Evolutionary conservation across 1,140 invertebrate species (phyloP).

Genomic region (Drosophila oshimai): DNA sequence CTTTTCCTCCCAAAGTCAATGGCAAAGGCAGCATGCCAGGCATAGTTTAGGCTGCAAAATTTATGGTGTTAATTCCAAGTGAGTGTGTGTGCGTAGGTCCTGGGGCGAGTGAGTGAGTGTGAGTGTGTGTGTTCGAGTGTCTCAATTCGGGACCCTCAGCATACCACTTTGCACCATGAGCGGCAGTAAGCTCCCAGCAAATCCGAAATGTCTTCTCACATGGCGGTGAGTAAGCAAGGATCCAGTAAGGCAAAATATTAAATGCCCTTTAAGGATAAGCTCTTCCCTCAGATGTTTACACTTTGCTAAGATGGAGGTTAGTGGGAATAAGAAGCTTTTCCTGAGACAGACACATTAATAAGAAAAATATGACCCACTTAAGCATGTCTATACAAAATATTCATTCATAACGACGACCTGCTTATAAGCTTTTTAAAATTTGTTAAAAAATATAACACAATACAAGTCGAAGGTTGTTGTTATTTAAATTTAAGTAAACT

Average conservation of each 20-base stretch:
- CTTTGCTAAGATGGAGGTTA: no score
- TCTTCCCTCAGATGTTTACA: no score
- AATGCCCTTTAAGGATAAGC: conserved; percentile 33
- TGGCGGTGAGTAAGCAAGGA: conserved; percentile 6
- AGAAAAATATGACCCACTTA: no score
- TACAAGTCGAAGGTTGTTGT: no score
- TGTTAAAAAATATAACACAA: no score
- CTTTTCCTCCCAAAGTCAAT: conserved; percentile 1
- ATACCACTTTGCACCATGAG: conserved; percentile 51
- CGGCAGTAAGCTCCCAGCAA: conserved; percentile 39
- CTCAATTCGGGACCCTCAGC: conserved; percentile 49
- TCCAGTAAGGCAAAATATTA: background rate
- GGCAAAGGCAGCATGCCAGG: conserved; percentile 51
- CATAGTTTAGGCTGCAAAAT: conserved; percentile 70
- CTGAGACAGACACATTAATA: no score
- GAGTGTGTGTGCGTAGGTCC: background rate
- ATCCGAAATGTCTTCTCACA: conserved; percentile 48
- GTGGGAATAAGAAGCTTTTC: no score
- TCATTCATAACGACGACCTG: no score
- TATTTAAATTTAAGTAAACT: no score
- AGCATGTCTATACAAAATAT: no score
- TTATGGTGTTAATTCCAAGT: conserved; percentile 76
- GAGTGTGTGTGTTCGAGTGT: conserved; percentile 33
- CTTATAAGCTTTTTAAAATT: no score
- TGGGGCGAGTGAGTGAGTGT: conserved; percentile 5